These are phyloP conservation scores for Oceanodroma leucorhoa DNA, from an alignment of 2,797 vertebrate species.

Conservation along the genomic window DNA sequence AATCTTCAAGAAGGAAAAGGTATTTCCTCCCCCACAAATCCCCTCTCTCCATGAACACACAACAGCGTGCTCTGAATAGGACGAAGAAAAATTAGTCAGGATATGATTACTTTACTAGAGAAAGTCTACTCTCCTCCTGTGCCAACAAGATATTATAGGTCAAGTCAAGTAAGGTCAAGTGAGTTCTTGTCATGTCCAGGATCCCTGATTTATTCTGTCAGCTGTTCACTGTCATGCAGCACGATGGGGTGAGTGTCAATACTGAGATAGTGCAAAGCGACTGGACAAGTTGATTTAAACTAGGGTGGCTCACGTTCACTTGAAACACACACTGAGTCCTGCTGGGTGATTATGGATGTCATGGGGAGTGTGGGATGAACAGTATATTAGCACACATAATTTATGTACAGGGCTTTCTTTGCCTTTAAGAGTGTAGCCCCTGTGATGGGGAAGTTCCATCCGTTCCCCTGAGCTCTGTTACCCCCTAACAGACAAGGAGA, in stretches of 20 bases:
- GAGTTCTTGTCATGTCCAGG: constrained; percentile 52
- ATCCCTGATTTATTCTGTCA: constrained; percentile 61
- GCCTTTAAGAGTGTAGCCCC: neutral
- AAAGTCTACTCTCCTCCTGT: neutral
- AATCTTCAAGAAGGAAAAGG: constrained; percentile 49
- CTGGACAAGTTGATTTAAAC: neutral
- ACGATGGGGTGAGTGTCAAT: neutral
- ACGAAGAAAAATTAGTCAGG: constrained; percentile 42
- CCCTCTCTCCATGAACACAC: neutral
- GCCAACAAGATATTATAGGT: constrained; percentile 52
- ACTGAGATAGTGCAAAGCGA: neutral
- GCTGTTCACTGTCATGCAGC: constrained; percentile 39
- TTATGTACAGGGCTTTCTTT: neutral
- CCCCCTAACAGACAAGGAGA: neutral
- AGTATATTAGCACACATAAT: neutral
- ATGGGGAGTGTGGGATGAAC: neutral
- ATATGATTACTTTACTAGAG: constrained; percentile 53
- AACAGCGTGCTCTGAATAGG: neutral
- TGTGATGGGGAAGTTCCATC: neutral
- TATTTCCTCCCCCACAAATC: constrained; percentile 1
- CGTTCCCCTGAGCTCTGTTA: neutral
- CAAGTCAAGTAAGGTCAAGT: constrained; percentile 61
- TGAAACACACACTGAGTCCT: constrained; percentile 7
- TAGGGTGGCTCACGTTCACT: neutral
- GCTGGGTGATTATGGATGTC: constrained; percentile 44